Evolutionary conservation across 1,140 invertebrate species (phyloP).

Genomic region (Bradysia coprophila): DNA sequence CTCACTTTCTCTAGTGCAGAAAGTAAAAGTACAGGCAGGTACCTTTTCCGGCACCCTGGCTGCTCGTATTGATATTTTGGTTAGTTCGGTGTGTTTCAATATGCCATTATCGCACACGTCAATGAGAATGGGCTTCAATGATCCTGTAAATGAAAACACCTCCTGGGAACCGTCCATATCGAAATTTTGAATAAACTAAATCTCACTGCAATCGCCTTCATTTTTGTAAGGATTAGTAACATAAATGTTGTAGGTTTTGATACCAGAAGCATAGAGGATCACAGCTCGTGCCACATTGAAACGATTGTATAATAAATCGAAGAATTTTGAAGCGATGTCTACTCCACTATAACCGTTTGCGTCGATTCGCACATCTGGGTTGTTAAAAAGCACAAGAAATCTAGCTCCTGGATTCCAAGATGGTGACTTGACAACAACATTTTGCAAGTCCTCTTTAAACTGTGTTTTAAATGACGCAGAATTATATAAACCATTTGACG

Average conservation of each 20-base stretch:
- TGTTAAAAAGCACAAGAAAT: conserved; percentile 16
- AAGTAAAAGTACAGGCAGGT: conserved; percentile 15
- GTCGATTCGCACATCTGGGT: conserved; percentile 6
- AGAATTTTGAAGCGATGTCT: conserved; percentile 10
- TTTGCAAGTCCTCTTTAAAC: conserved; percentile 11
- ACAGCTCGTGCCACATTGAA: conserved; percentile 19
- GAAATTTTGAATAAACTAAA: conserved; percentile 11
- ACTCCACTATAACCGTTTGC: conserved; percentile 5
- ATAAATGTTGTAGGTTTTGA: conserved; percentile 12
- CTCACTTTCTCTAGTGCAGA: conserved; percentile 15
- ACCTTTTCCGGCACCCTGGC: background rate
- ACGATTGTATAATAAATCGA: conserved; percentile 9
- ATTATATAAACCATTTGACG: background rate
- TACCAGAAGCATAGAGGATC: conserved; percentile 11
- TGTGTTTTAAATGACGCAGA: conserved; percentile 16
- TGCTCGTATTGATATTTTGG: background rate
- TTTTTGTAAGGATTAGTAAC: conserved; percentile 19
- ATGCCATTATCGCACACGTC: background rate
- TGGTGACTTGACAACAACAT: conserved; percentile 8
- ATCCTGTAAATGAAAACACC: conserved; percentile 2
- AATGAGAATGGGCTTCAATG: background rate
- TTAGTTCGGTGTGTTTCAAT: background rate
- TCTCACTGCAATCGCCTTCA: conserved; percentile 9
- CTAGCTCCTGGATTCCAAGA: conserved; percentile 20
- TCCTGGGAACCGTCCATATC: conserved; percentile 10